Evolutionary conservation across 2,797 vertebrate genomes (phyloP).

Genomic region (Acanthurus leucopareius): DNA sequence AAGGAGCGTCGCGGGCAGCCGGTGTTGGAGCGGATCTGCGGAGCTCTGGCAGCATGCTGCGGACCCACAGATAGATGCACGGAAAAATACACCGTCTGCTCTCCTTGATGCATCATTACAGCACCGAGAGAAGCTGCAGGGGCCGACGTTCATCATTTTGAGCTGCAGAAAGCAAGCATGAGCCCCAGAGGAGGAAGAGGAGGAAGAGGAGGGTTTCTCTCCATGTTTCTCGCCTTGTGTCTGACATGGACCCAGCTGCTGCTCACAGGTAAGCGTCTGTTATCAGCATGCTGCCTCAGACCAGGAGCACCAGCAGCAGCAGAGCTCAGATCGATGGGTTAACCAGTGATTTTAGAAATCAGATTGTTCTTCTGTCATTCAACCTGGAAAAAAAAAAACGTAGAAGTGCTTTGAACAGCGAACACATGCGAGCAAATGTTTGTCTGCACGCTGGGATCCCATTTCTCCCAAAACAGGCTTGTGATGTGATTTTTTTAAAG

Average conservation of each 20-base stretch:
- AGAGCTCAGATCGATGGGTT: not conserved
- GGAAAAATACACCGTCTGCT: slow-evolving; percentile 16
- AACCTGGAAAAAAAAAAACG: not conserved
- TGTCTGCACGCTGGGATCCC: not conserved
- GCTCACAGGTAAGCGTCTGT: slow-evolving; percentile 61
- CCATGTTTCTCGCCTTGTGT: slow-evolving; percentile 42
- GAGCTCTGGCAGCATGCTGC: slow-evolving; percentile 27
- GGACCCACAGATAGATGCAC: not conserved
- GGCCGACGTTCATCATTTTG: not conserved
- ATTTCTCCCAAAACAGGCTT: not conserved
- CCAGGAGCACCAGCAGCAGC: accelerated
- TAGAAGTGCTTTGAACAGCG: not conserved
- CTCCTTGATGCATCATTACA: not conserved
- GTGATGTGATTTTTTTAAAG: too few species aligned
- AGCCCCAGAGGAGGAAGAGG: slow-evolving; percentile 20
- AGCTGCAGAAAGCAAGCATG: slow-evolving; percentile 29
- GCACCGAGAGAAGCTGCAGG: slow-evolving; percentile 20
- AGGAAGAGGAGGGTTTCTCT: slow-evolving; percentile 24
- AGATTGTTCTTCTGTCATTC: not conserved
- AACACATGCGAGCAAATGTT: too few species aligned
- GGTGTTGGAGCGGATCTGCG: slow-evolving; percentile 29
- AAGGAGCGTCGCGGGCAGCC: slow-evolving; percentile 15
- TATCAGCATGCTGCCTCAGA: not conserved
- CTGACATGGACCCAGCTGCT: slow-evolving; percentile 68
- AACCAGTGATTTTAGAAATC: not conserved